phyloP scores from a whole-genome alignment of 1,140 invertebrate species.

The Chelonus insularis region DNA sequence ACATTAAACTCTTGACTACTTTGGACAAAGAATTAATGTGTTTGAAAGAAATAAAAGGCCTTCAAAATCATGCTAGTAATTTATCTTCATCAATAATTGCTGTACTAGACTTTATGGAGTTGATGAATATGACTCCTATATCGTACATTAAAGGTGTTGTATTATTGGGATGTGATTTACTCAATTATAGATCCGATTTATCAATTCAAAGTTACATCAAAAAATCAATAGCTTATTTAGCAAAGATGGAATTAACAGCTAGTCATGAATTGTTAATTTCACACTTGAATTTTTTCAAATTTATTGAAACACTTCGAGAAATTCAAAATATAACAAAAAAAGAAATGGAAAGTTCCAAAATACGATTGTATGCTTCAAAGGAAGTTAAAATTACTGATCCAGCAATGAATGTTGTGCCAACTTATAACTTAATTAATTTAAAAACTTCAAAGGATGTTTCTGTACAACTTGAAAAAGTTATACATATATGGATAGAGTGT shows the following conservation, averaged over 20 bases:
- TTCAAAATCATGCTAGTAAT: constrained; percentile 33
- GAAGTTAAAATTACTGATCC: background rate
- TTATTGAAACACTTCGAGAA: constrained; percentile 35
- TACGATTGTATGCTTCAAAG: background rate
- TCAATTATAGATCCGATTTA: constrained; percentile 27
- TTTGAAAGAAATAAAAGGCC: constrained; percentile 39
- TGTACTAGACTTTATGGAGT: constrained; percentile 37
- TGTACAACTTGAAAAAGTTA: constrained; percentile 31
- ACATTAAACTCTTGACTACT: constrained; percentile 27
- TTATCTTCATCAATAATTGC: constrained; percentile 34
- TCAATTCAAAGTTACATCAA: constrained; percentile 34
- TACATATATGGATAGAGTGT: constrained; percentile 42
- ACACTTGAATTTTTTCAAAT: constrained; percentile 45
- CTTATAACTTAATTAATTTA: constrained; percentile 46
- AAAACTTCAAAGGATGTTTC: constrained; percentile 37
- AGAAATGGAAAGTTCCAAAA: constrained; percentile 41
- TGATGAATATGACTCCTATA: constrained; percentile 28
- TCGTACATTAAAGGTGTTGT: constrained; percentile 28
- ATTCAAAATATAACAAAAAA: constrained; percentile 35
- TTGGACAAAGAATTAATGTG: constrained; percentile 42
- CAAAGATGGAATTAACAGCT: constrained; percentile 19
- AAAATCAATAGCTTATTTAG: constrained; percentile 34
- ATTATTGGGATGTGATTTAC: constrained; percentile 41
- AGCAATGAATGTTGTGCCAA: constrained; percentile 40
- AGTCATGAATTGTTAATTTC: constrained; percentile 33